Evolutionary conservation across 2,797 vertebrate genomes (phyloP).

Genomic region (Hoplostethus atlanticus): DNA sequence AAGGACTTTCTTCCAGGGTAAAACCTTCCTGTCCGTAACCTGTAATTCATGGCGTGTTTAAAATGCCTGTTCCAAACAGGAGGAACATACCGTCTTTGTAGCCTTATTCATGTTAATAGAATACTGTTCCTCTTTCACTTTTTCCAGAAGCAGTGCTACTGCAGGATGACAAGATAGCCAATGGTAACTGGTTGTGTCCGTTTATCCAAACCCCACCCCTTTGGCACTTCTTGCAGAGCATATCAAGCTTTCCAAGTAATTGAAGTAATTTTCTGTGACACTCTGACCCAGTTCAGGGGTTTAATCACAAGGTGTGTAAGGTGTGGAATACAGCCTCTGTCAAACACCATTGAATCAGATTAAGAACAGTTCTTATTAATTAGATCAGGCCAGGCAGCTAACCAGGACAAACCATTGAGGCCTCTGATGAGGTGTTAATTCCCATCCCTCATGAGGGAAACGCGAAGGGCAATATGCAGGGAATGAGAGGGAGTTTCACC

Average conservation of each 20-base stretch:
- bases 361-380: background rate
- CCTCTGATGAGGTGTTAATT: background rate
- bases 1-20: too few species aligned
- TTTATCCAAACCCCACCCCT: background rate
- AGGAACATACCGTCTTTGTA: too few species aligned
- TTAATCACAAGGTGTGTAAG: background rate
- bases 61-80: too few species aligned
- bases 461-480: too few species aligned
- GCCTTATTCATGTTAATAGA: too few species aligned
- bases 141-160: too few species aligned
- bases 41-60: too few species aligned
- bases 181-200: background rate
- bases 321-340: background rate
- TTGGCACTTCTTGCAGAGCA: background rate
- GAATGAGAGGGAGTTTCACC: too few species aligned
- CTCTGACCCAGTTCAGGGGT: background rate
- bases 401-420: background rate
- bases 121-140: background rate
- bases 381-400: background rate
- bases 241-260: background rate
- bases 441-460: too few species aligned
- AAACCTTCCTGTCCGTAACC: too few species aligned
- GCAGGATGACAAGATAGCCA: background rate
- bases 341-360: background rate
- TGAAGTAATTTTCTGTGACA: background rate